phyloP scores from a whole-genome alignment of 2,888 invertebrate genomes.

The Protula sp. region DNA sequence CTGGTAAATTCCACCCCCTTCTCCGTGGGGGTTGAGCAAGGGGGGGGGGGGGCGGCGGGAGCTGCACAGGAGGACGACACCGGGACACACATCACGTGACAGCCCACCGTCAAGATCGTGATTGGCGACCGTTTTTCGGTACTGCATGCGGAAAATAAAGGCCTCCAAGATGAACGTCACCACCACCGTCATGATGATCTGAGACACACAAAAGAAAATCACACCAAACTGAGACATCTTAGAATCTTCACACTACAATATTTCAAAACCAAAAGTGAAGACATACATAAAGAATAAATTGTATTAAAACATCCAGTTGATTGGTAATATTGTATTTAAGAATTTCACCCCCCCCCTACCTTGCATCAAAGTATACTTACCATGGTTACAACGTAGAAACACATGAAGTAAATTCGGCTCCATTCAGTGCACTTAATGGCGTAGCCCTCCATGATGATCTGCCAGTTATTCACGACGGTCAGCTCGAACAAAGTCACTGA shows the following conservation, averaged over 20 bases:
- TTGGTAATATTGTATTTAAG: no score
- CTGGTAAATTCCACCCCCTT: no score
- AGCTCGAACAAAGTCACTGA: conserved; percentile 78
- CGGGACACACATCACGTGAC: no score
- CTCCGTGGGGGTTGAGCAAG: no score
- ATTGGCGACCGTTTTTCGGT: conserved; percentile 71
- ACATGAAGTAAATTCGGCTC: conserved; percentile 79
- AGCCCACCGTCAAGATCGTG: conserved; percentile 46
- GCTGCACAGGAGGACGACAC: no score
- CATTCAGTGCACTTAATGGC: conserved; percentile 59
- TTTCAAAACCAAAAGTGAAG: no score
- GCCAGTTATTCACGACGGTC: conserved; percentile 90
- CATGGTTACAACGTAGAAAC: conserved; percentile 83
- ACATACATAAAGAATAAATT: no score
- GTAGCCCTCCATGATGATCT: conserved; percentile 73
- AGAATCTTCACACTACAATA: no score
- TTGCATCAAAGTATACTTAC: no score
- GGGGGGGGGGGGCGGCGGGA: no score
- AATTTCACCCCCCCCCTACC: no score
- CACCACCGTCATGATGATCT: conserved; percentile 75
- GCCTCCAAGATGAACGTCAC: conserved; percentile 84
- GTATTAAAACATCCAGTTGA: no score
- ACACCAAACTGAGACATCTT: conserved; percentile 2
- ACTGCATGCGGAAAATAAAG: conserved; percentile 81
- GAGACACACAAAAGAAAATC: conserved; percentile 11